Evolutionary conservation across 2,888 invertebrate species (phyloP), one percentile per base, ranked within the genome.

Genomic region (Oxycera nigricornis): DNA sequence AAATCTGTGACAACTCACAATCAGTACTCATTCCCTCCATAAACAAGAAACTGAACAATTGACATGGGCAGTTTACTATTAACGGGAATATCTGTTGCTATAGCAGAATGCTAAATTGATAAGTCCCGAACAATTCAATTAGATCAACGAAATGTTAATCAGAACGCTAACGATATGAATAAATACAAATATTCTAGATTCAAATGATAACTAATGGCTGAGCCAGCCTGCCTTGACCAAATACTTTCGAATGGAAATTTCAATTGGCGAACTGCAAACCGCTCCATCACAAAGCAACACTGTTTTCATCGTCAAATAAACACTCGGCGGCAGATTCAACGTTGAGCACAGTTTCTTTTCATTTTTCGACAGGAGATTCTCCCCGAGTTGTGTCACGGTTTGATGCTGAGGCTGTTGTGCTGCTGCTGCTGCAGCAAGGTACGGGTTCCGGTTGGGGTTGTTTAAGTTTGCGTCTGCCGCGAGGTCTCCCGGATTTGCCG

Each of bases 241-340:
- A 79, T 85, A 85, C 76, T 84, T 87, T 84, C 87, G 87, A 83
- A 87, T 86, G 82, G 87, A 81, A 72, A 79, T 81, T 77, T 86
- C 85, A 73, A 83, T 80, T 3, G 79, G 79, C n/a, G 81, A 80
- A 20, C 24, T 39, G 17, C 20, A 68, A 11, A 82, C 76, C 17
- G 84, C 82, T 9, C 83, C 83, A 20, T 84, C 85, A 77, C 85
- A 85, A 74, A 97, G 88, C 77, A 96, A 89, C 79, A 95, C 89
- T 14, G 95, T 92, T 86, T 97, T 97, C 84, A 96, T 88, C 2
- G 95, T 94, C 80, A 94, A 90, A 87, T 96, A 97, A 84, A 94
- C 94, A 75, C 94, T 91, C 77, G 96, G 94, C 79, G 93, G 91
- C 82, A 96, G 87, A 82, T 94, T 92, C 82, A 96, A 88, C 75